These are phyloP conservation scores for Oreamnos americanus DNA, from an alignment of 2,113 vertebrate species.

Conservation along the genomic window DNA sequence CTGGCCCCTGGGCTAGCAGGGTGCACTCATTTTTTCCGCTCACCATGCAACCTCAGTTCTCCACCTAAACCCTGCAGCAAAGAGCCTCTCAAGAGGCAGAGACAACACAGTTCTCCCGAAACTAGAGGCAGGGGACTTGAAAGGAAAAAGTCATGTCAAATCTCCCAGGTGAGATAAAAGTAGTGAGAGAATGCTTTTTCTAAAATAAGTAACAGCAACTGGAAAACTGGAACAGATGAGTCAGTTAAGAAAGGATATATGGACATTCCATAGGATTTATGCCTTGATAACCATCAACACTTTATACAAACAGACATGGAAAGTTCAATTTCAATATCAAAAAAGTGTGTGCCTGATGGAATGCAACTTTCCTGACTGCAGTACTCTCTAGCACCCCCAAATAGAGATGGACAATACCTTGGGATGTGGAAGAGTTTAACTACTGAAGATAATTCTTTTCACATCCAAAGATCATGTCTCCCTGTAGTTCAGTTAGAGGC, in stretches of 20 bases:
- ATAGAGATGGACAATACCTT: neutral
- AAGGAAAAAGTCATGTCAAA: conserved; percentile 12
- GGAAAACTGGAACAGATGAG: conserved; percentile 4
- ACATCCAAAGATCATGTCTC: neutral
- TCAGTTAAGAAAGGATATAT: conserved; percentile 6
- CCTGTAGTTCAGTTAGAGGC: neutral
- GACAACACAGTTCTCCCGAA: neutral
- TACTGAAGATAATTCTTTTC: neutral
- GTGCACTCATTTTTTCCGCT: neutral
- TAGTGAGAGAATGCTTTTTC: neutral
- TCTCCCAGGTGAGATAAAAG: conserved; percentile 11
- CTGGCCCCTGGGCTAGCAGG: neutral
- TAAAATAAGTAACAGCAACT: conserved; percentile 17
- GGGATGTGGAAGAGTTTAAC: neutral
- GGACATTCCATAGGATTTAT: neutral
- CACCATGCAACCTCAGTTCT: neutral
- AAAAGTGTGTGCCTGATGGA: neutral
- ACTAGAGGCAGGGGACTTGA: neutral
- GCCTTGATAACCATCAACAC: neutral
- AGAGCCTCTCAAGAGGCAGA: neutral
- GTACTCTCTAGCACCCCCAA: neutral
- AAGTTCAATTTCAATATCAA: neutral
- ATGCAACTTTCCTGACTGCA: neutral
- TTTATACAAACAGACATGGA: neutral
- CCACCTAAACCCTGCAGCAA: neutral